Conservation (phyloP, 1,140 invertebrate species). For the Lordiphosa mommai region DNA sequence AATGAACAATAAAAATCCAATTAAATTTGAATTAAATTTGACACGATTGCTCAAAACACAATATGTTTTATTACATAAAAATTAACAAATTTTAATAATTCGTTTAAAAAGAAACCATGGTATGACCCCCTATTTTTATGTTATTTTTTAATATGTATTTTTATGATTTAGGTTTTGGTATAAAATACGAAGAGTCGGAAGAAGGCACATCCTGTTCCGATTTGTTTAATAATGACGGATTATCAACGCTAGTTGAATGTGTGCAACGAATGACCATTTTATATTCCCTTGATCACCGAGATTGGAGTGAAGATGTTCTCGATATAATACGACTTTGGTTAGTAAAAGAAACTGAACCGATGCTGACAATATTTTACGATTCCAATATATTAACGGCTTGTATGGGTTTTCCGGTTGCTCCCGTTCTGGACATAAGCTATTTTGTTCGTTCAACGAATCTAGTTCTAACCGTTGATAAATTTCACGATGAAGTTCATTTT, state of each 20-base stretch:
- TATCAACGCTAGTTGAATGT: slow-evolving; percentile 80
- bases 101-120: too few relatives aligned
- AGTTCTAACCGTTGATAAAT: slow-evolving; percentile 82
- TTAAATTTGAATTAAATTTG: too few relatives aligned
- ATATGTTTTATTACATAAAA: too few relatives aligned
- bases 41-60: too few relatives aligned
- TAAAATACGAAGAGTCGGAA: too few relatives aligned
- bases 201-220: too few relatives aligned
- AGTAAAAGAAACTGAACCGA: slow-evolving; percentile 79
- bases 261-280: slow-evolving; percentile 85
- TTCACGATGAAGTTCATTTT: slow-evolving; percentile 84
- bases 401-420: slow-evolving; percentile 81
- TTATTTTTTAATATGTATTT: too few relatives aligned
- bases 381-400: slow-evolving; percentile 80
- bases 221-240: too few relatives aligned
- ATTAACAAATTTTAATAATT: too few relatives aligned
- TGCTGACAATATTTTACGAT: slow-evolving; percentile 84
- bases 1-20: too few relatives aligned
- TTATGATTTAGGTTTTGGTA: too few relatives aligned
- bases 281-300: slow-evolving; percentile 81
- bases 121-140: too few relatives aligned
- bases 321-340: slow-evolving; percentile 82
- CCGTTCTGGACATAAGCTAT: slow-evolving; percentile 84
- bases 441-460: slow-evolving; percentile 83
- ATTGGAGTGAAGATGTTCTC: slow-evolving; percentile 83